Evolutionary conservation across 2,888 invertebrate genomes (phyloP).

Genomic region (Oxyscelio sp.): DNA sequence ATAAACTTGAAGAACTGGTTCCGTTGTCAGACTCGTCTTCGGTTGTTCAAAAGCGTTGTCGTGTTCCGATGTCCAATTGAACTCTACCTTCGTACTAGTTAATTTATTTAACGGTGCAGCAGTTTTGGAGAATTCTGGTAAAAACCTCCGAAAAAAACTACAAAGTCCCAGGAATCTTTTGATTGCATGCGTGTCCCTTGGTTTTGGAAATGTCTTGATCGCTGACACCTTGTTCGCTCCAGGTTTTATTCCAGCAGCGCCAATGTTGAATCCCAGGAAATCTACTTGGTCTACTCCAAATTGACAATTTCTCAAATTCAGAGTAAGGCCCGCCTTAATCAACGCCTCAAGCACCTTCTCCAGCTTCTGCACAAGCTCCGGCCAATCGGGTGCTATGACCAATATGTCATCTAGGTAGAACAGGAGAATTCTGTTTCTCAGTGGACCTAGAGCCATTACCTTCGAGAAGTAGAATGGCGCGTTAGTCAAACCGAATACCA

Average conservation of each 20-base stretch:
- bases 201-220: not conserved
- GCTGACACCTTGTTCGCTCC: not conserved
- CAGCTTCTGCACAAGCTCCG: not conserved
- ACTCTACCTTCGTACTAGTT: not conserved
- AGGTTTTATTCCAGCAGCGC: not conserved
- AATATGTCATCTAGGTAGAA: not conserved
- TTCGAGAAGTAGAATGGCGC: slow-evolving; percentile 77
- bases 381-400: not conserved
- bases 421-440: not conserved
- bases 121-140: not conserved
- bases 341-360: not conserved
- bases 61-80: not conserved
- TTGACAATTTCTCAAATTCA: not conserved
- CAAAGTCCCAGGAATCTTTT: not conserved
- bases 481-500: slow-evolving; percentile 80
- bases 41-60: not conserved
- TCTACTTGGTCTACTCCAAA: not conserved
- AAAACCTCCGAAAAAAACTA: slow-evolving; percentile 6
- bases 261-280: not conserved
- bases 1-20: not conserved
- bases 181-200: not conserved
- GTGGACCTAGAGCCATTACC: slow-evolving; percentile 61
- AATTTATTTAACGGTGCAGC: not conserved
- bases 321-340: not conserved
- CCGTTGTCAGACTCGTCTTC: not conserved